Conservation (phyloP, 2,797 vertebrate species). For the Menidia menidia region DNA sequence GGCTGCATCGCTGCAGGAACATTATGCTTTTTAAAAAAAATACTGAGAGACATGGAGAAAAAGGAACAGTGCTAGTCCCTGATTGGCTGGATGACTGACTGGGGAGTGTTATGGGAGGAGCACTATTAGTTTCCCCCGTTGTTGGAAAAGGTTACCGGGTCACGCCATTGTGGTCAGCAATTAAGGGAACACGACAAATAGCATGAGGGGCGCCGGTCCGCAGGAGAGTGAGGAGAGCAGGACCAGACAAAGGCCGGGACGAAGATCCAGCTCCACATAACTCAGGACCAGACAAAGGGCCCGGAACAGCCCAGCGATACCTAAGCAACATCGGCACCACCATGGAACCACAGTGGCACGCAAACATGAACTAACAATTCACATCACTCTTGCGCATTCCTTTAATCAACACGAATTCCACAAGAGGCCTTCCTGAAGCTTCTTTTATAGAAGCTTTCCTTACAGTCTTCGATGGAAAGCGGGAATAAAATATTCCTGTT, state of each 20-base stretch:
- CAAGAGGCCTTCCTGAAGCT: slow-evolving; percentile 14
- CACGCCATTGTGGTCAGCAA: slow-evolving; percentile 76
- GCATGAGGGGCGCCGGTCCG: slow-evolving; percentile 69
- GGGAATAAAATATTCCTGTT: slow-evolving; percentile 8
- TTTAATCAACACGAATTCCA: slow-evolving; percentile 19
- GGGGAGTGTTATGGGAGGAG: slow-evolving; percentile 67
- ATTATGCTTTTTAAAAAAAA: slow-evolving; percentile 27
- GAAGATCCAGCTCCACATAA: slow-evolving; percentile 80
- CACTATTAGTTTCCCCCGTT: slow-evolving; percentile 78
- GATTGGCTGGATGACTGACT: slow-evolving; percentile 65
- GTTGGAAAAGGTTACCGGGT: slow-evolving; percentile 75
- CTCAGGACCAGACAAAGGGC: slow-evolving; percentile 76
- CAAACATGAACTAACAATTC: slow-evolving; percentile 24
- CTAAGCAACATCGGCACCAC: slow-evolving; percentile 67
- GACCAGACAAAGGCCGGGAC: slow-evolving; percentile 74
- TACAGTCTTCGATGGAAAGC: background rate
- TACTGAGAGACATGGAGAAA: slow-evolving; percentile 24
- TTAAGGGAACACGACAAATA: slow-evolving; percentile 81
- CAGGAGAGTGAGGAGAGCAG: slow-evolving; percentile 70
- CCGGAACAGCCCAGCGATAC: slow-evolving; percentile 68
- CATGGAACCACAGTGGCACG: slow-evolving; percentile 45
- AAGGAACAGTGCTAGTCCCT: slow-evolving; percentile 39
- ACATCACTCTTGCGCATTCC: slow-evolving; percentile 9
- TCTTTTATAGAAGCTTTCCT: slow-evolving; percentile 2
- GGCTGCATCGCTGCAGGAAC: slow-evolving; percentile 58